These are phyloP conservation scores for Trisateles emortualis DNA, from an alignment of 2,888 invertebrate genomes.

Conservation along the genomic window DNA sequence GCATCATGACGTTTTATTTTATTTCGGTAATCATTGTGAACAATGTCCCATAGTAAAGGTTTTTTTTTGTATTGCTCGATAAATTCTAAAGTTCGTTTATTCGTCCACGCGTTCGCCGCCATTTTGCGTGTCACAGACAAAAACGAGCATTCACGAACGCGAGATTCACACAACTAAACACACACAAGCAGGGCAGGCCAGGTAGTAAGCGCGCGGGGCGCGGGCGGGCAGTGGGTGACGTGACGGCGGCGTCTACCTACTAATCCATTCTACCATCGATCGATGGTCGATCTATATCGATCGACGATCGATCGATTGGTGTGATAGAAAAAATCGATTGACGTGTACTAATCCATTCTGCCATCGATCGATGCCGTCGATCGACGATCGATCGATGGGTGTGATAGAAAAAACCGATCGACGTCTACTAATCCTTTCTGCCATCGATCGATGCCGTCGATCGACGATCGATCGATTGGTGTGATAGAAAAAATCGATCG, in stretches of 20 bases:
- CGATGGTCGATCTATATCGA: not conserved
- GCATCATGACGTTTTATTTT: slow-evolving; percentile 44
- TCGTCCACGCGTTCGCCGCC: slow-evolving; percentile 46
- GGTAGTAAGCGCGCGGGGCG: slow-evolving; percentile 16
- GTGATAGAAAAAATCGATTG: not conserved
- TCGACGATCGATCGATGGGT: too few species aligned
- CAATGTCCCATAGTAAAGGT: slow-evolving; percentile 47
- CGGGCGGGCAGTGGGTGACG: not conserved
- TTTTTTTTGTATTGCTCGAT: slow-evolving; percentile 47
- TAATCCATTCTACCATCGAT: not conserved
- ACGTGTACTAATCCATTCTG: not conserved
- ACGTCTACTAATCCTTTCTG: too few species aligned
- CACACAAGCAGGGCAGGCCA: slow-evolving; percentile 16
- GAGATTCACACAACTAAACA: slow-evolving; percentile 29
- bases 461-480: too few species aligned
- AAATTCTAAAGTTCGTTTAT: slow-evolving; percentile 48
- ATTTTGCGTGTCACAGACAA: slow-evolving; percentile 38
- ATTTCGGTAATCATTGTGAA: slow-evolving; percentile 40
- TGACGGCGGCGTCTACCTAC: not conserved
- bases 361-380: too few species aligned
- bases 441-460: too few species aligned
- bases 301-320: too few species aligned
- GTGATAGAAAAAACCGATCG: too few species aligned
- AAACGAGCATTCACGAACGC: slow-evolving; percentile 21
- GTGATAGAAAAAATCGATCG: too few species aligned